Evolutionary conservation across 1,140 invertebrate genomes (phyloP).

Genomic region (Physella acuta): DNA sequence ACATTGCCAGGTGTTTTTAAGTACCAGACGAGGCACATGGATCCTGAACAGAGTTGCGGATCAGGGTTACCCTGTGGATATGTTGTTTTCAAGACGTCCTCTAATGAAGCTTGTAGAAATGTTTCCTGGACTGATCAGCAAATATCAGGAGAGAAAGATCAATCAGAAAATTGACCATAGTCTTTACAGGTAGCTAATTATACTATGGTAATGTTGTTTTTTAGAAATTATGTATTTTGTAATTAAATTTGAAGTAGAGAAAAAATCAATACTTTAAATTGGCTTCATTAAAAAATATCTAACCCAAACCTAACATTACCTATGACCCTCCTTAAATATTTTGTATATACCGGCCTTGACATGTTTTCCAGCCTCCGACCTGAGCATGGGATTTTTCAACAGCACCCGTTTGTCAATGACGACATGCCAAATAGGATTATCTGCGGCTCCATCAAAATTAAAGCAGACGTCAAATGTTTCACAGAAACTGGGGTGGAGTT

Average conservation of each 20-base stretch:
- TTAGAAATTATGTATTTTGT: no score
- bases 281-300: neutral
- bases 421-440: slow-evolving; percentile 63
- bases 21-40: slow-evolving; percentile 63
- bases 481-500: slow-evolving; percentile 56
- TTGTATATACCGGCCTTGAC: slow-evolving; percentile 1
- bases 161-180: slow-evolving; percentile 59
- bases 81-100: slow-evolving; percentile 4
- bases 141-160: neutral
- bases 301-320: neutral
- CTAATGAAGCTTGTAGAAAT: neutral
- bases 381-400: slow-evolving; percentile 55
- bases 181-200: slow-evolving; percentile 42
- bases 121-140: neutral
- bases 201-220: no score
- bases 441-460: slow-evolving; percentile 59
- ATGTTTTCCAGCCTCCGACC: slow-evolving; percentile 53
- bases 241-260: neutral
- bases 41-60: slow-evolving; percentile 47
- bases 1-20: slow-evolving; percentile 60
- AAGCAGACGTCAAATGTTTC: slow-evolving; percentile 53
- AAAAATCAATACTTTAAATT: neutral
- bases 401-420: slow-evolving; percentile 64
- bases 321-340: neutral
- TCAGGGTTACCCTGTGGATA: slow-evolving; percentile 20